Percentiles rank a stretch among this genome's conserved stretches.
phyloP scores from a whole-genome alignment of 2,888 invertebrate species.

The Ramazzottius varieornatus region DNA sequence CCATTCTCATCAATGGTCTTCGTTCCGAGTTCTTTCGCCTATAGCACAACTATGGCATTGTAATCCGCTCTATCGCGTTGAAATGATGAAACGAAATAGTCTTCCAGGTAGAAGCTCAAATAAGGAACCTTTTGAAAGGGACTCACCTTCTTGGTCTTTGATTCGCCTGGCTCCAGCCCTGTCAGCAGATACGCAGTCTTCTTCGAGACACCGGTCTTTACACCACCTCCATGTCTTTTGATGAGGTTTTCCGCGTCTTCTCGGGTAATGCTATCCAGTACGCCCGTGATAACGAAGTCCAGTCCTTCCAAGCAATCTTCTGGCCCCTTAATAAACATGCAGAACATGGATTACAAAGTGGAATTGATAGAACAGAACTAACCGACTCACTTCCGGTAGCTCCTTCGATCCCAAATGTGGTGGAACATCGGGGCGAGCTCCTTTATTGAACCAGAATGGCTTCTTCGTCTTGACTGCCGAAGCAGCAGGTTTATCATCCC shows the following conservation, averaged over 20 bases:
- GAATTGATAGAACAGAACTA: background rate
- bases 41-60: conserved; percentile 7
- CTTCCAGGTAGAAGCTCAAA: conserved; percentile 6
- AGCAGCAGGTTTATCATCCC: too few relatives aligned
- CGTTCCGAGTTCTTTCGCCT: conserved; percentile 32
- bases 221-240: conserved; percentile 48
- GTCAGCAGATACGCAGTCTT: conserved; percentile 54
- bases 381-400: conserved; percentile 41
- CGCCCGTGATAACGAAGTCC: conserved; percentile 41
- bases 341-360: background rate
- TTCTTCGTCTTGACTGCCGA: too few relatives aligned
- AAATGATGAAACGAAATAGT: too few relatives aligned
- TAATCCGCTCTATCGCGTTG: too few relatives aligned
- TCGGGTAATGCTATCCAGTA: conserved; percentile 57
- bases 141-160: conserved; percentile 43
- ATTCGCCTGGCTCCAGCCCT: conserved; percentile 59
- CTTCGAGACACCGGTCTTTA: conserved; percentile 43
- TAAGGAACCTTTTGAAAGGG: too few relatives aligned
- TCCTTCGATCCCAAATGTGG: conserved; percentile 56
- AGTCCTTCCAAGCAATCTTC: conserved; percentile 23
- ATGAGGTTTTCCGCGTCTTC: conserved; percentile 48
- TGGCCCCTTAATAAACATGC: conserved; percentile 16
- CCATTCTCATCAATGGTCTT: conserved; percentile 52
- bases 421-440: too few relatives aligned
- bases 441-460: too few relatives aligned